Evolutionary conservation across 1,140 invertebrate genomes (phyloP).

Genomic region (Drosophila trapezifrons): DNA sequence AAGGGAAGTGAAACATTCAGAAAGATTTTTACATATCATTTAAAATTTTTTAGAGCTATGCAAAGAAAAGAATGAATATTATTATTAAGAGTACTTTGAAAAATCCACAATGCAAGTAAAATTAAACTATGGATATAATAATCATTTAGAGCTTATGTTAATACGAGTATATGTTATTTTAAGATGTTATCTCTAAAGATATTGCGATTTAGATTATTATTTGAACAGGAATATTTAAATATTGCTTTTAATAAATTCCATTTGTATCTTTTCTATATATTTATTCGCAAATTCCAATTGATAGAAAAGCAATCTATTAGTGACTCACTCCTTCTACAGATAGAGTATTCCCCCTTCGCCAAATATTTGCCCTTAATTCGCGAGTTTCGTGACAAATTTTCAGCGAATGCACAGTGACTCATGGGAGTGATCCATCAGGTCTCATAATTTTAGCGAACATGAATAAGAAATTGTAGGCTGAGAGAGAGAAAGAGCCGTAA

Average conservation of each 20-base stretch:
- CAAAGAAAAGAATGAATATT: background rate
- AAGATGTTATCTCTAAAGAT: no score
- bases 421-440: conserved; percentile 30
- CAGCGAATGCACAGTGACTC: conserved; percentile 29
- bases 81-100: background rate
- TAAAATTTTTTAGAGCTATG: no score
- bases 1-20: background rate
- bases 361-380: conserved; percentile 10
- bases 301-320: no score
- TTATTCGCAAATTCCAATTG: background rate
- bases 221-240: no score
- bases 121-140: no score
- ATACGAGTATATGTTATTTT: no score
- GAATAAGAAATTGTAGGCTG: conserved; percentile 8
- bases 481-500: conserved; percentile 10
- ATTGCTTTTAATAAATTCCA: background rate
- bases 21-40: no score
- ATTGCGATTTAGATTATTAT: no score
- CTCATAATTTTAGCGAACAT: conserved; percentile 22
- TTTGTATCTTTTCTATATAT: background rate
- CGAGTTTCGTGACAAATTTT: conserved; percentile 34
- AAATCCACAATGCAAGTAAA: background rate
- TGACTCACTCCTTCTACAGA: conserved; percentile 18
- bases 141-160: no score
- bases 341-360: conserved; percentile 16